phyloP scores from a whole-genome alignment of 2,797 vertebrate genomes.

The Diplodus puntazzo region DNA sequence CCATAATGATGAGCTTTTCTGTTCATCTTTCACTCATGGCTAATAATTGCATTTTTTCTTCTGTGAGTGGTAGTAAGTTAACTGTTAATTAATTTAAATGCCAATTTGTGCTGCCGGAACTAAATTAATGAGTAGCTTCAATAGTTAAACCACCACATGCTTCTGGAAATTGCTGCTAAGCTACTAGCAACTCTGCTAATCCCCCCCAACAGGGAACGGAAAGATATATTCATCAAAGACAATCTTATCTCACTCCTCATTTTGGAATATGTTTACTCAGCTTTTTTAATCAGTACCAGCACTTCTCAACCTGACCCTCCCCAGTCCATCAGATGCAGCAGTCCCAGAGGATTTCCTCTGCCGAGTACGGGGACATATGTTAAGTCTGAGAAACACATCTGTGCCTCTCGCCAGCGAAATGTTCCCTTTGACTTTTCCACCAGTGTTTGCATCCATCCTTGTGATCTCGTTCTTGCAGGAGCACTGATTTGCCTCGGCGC shows the following conservation, averaged over 20 bases:
- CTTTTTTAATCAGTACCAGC: conserved; percentile 4
- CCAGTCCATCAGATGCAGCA: not conserved
- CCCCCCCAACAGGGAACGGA: conserved; percentile 12
- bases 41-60: conserved; percentile 14
- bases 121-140: conserved; percentile 54
- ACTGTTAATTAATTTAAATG: conserved; percentile 42
- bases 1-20: not conserved
- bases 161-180: conserved; percentile 37
- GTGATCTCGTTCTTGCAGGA: conserved; percentile 54
- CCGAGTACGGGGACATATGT: conserved; percentile 40
- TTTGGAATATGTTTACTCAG: conserved; percentile 19
- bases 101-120: conserved; percentile 34
- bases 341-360: conserved; percentile 14
- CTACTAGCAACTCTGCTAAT: conserved; percentile 25
- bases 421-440: conserved; percentile 54
- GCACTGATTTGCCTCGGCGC: conserved; percentile 49
- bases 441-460: conserved; percentile 52
- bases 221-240: conserved; percentile 15
- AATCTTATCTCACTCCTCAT: conserved; percentile 21
- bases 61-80: conserved; percentile 17
- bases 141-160: conserved; percentile 51
- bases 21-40: not conserved
- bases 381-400: conserved; percentile 56
- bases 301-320: conserved; percentile 28
- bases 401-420: conserved; percentile 32